phyloP scores from a whole-genome alignment of 2,113 vertebrate genomes.

The Astur gentilis region DNA sequence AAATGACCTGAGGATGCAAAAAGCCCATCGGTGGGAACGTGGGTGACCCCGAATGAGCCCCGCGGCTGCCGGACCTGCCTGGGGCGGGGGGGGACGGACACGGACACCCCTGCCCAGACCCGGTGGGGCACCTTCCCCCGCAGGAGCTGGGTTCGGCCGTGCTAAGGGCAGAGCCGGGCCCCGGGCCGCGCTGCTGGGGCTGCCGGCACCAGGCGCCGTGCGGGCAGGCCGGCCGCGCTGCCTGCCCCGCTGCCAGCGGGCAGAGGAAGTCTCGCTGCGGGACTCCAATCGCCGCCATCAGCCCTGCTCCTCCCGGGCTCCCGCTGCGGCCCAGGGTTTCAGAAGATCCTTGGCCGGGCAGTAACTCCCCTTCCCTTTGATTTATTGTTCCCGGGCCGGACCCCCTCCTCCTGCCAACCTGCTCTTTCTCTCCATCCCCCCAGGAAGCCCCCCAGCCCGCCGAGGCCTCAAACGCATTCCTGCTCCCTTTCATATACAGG shows the following conservation, averaged over 20 bases:
- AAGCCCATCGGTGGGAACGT: fast-evolving
- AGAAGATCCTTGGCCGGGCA: not conserved
- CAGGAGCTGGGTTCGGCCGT: fast-evolving
- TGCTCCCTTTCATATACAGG: slow-evolving; percentile 57
- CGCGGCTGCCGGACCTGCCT: not conserved
- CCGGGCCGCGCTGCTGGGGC: not conserved
- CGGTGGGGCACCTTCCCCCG: not conserved
- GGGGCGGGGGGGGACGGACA: no score
- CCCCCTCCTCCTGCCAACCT: not conserved
- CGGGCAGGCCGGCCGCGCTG: not conserved
- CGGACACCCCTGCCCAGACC: no score
- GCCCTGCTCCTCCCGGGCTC: slow-evolving; percentile 9
- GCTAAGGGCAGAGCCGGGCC: not conserved
- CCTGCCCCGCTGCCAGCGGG: not conserved
- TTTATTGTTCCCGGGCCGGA: slow-evolving; percentile 27
- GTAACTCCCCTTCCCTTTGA: slow-evolving; percentile 4
- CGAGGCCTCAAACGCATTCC: slow-evolving; percentile 48
- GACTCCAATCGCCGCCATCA: slow-evolving; percentile 25
- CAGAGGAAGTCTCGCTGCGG: slow-evolving; percentile 50
- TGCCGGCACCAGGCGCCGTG: not conserved
- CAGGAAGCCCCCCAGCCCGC: slow-evolving; percentile 1
- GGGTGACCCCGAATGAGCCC: not conserved
- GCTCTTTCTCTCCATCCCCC: slow-evolving; percentile 43
- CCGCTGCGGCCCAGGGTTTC: not conserved
- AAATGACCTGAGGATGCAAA: not conserved